phyloP scores from a whole-genome alignment of 2,797 vertebrate genomes.

The Myiotriccus ornatus region DNA sequence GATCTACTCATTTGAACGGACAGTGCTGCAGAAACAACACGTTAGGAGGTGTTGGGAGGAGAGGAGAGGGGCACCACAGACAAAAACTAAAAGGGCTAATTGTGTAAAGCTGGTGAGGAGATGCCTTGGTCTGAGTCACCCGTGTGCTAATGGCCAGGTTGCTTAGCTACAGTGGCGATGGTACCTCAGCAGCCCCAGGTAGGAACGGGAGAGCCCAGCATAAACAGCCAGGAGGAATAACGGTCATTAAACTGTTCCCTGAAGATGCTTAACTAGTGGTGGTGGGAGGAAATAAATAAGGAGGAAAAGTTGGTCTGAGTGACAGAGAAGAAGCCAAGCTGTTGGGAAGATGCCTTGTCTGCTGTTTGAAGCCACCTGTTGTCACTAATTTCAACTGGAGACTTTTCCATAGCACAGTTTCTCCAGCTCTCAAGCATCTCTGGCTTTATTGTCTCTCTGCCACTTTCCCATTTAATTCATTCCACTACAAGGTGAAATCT shows the following conservation, averaged over 20 bases:
- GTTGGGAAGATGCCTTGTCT: background rate
- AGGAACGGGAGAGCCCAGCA: background rate
- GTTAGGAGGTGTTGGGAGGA: background rate
- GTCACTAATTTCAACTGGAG: background rate
- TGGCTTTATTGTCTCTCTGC: background rate
- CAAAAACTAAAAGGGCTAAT: background rate
- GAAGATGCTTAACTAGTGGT: conserved; percentile 35
- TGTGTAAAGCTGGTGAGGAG: background rate
- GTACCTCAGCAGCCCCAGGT: conserved; percentile 1
- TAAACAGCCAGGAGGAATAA: conserved; percentile 28
- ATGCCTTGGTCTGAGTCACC: background rate
- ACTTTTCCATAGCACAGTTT: background rate
- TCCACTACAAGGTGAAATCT: background rate
- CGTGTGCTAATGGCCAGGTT: conserved; percentile 42
- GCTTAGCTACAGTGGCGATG: conserved; percentile 29
- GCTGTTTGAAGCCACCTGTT: background rate
- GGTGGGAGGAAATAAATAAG: conserved; percentile 48
- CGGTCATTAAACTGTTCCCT: conserved; percentile 55
- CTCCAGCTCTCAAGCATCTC: background rate
- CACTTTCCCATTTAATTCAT: background rate
- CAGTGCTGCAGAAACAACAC: background rate
- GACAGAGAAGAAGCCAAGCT: conserved; percentile 11
- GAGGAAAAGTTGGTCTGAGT: conserved; percentile 22
- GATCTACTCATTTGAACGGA: background rate
- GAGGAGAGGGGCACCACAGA: background rate